Evolutionary conservation across 1,140 invertebrate species (phyloP).

Genomic region (Pseudomyrmex dendroicus): DNA sequence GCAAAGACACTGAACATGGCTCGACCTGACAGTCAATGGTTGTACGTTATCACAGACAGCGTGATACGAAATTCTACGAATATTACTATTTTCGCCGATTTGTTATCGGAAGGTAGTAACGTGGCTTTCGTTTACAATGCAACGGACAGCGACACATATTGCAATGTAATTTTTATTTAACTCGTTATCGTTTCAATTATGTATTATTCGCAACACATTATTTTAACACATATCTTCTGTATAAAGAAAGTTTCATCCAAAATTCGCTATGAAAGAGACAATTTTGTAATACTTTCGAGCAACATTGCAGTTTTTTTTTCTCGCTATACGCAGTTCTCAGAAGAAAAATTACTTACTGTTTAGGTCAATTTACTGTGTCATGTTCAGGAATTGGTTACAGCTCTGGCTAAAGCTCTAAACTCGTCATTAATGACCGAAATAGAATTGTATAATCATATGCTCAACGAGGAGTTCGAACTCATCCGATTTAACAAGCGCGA

Average conservation of each 20-base stretch:
- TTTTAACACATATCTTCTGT: background rate
- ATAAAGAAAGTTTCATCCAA: background rate
- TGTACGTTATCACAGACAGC: constrained; percentile 90
- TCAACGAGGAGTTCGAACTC: constrained; percentile 93
- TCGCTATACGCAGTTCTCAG: background rate
- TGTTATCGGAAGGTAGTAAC: constrained; percentile 92
- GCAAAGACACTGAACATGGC: constrained; percentile 89
- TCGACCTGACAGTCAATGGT: constrained; percentile 90
- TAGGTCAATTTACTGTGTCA: constrained; percentile 88
- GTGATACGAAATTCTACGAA: constrained; percentile 82
- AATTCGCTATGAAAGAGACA: background rate
- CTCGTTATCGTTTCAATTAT: background rate
- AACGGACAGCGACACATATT: constrained; percentile 84
- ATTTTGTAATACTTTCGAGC: background rate
- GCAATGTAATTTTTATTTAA: constrained; percentile 84
- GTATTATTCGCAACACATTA: background rate
- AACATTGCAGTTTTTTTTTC: background rate
- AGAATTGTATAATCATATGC: constrained; percentile 89
- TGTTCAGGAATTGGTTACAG: constrained; percentile 87
- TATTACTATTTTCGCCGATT: constrained; percentile 85
- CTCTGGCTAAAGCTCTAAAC: constrained; percentile 88
- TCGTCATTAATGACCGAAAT: constrained; percentile 88
- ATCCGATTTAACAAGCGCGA: constrained; percentile 89
- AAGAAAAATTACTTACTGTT: constrained; percentile 28
- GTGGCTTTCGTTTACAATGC: constrained; percentile 92